A percentile compares a stretch with the other conserved stretches of the same genome.
Evolutionary conservation across 2,888 invertebrate species (phyloP).

Genomic region (Deilephila elpenor): DNA sequence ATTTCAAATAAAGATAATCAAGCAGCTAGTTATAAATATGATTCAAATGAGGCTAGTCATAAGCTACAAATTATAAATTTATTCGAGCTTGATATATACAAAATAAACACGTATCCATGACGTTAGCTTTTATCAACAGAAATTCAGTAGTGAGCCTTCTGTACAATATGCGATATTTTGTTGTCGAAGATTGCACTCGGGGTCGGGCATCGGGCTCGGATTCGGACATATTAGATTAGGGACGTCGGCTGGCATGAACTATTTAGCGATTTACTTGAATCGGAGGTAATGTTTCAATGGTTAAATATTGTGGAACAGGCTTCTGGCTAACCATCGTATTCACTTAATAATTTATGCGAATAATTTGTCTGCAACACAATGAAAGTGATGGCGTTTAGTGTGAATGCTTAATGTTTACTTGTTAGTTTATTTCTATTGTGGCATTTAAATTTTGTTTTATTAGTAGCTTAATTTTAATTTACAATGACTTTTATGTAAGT

Average conservation of each 20-base stretch:
- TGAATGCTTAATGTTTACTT: background rate
- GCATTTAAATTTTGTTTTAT: too few relatives aligned
- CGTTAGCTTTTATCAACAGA: background rate
- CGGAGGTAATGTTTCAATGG: conserved; percentile 48
- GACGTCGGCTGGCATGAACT: conserved; percentile 65
- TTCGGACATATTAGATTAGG: conserved; percentile 74
- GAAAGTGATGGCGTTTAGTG: background rate
- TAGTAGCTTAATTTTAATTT: too few relatives aligned
- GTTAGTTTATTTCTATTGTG: conserved; percentile 13
- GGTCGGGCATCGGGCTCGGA: conserved; percentile 48
- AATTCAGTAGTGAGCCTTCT: conserved; percentile 10
- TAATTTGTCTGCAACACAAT: background rate
- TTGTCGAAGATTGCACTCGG: conserved; percentile 63
- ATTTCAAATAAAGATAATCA: too few relatives aligned
- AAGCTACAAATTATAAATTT: too few relatives aligned
- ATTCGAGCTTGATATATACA: too few relatives aligned
- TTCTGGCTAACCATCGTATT: background rate
- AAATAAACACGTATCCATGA: background rate
- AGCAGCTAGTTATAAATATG: too few relatives aligned
- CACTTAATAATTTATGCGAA: conserved; percentile 9
- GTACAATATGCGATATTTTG: conserved; percentile 21
- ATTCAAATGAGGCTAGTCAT: too few relatives aligned
- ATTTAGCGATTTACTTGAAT: conserved; percentile 67
- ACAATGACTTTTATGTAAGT: too few relatives aligned
- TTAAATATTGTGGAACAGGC: conserved; percentile 42